Conservation (phyloP, 2,797 vertebrate species). For the Bradypodion pumilum region DNA sequence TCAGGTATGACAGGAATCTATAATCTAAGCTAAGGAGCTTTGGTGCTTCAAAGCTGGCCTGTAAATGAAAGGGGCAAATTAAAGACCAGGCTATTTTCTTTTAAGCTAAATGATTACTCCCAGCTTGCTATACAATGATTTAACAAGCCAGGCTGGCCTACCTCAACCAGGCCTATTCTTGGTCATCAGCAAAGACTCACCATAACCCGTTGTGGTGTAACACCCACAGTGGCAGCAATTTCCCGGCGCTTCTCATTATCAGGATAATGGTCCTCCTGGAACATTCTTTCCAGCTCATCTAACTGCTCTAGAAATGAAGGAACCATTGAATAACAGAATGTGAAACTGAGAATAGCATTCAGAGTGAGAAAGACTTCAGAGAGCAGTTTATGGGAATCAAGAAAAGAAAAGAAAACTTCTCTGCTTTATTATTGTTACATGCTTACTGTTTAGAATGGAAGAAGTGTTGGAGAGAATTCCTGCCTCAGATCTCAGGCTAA, state of each 20-base stretch:
- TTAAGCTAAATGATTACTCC: background rate
- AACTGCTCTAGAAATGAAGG: constrained; percentile 83
- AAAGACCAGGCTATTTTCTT: background rate
- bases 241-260: constrained; percentile 89
- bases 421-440: too few relatives aligned
- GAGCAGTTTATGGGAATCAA: too few relatives aligned
- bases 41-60: background rate
- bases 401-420: too few relatives aligned
- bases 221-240: constrained; percentile 88
- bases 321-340: constrained; percentile 7
- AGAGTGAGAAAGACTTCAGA: too few relatives aligned
- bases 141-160: too few relatives aligned
- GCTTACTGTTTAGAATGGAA: too few relatives aligned
- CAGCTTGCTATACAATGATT: background rate
- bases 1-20: too few relatives aligned
- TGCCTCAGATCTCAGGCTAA: too few relatives aligned
- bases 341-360: background rate
- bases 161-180: background rate
- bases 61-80: too few relatives aligned
- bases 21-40: background rate
- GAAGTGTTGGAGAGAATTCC: too few relatives aligned
- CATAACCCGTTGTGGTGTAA: constrained; percentile 95
- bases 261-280: constrained; percentile 94
- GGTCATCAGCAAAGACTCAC: constrained; percentile 67
- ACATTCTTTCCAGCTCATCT: constrained; percentile 87